Base-by-base conservation (phyloP, 2,797 vertebrate genomes). In the Lacerta bilineata region DNA sequence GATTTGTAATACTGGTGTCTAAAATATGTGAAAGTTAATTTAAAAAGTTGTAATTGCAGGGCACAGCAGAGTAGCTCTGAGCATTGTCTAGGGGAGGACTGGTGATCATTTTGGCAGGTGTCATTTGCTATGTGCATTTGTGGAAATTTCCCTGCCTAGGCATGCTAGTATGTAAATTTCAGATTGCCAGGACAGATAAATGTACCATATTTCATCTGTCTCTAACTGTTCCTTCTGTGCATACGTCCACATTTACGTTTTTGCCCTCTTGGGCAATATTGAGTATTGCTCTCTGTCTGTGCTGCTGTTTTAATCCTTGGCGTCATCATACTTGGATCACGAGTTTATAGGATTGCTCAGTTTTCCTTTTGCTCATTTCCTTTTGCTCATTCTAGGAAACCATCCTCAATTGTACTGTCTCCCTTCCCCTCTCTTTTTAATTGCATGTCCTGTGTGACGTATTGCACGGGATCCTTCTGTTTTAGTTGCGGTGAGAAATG, bases 221-320 rank as follows among this genome's bases (percentile, higher is more conserved):
- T 93, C 76, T 80, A 20, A 20, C 68, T 83, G 80, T 85, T 95
- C 90, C 91, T 59, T 93, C 90, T 76, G 87, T 0, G 1, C 81
- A 91, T 88, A 83, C 11, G 94, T 95, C 88, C 90, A 92, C 89
- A 93, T 92, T 93, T 88, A 87, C 87, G n/a, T 74, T 86, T 89
- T 89, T 92, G 59, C 91, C 83, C 91, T 93, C 84, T 90, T 90
- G 90, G 91, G 87, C 25, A 0, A 91, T 91, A 83, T 86, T 94
- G 88, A 46, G 13, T 50, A 36, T 75, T 89, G 81, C 86, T 90
- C 81, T 91, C 81, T 91, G 94, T 92, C 92, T 95, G 87, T 93
- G 87, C 83, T 90, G 77, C 90, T 91, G 2, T 71, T 80, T 96
- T 95, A 92, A 75, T 91, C 90, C 89, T 94, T 95, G 93, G 95